phyloP scores from a whole-genome alignment of 2,888 invertebrate species.

The Drosophila borealis region DNA sequence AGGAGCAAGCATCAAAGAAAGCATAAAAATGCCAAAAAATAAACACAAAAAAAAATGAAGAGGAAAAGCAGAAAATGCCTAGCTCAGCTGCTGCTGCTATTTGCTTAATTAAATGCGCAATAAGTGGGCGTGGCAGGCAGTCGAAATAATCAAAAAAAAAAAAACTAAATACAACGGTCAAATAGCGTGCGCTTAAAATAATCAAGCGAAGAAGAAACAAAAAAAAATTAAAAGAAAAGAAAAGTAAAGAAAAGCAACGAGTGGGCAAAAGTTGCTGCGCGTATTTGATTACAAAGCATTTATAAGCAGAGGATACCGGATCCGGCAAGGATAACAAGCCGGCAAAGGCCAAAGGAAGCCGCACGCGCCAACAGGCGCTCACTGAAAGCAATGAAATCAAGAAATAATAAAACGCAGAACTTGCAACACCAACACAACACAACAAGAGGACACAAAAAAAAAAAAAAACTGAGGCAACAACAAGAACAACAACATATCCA shows the following conservation, averaged over 20 bases:
- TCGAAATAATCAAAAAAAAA: slow-evolving; percentile 7
- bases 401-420: slow-evolving; percentile 62
- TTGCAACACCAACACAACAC: slow-evolving; percentile 38
- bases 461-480: slow-evolving; percentile 8
- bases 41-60: neutral
- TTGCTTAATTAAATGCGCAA: slow-evolving; percentile 74
- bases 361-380: slow-evolving; percentile 23
- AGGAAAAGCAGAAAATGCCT: slow-evolving; percentile 22
- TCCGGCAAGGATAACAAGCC: slow-evolving; percentile 38
- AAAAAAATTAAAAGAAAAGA: slow-evolving; percentile 29
- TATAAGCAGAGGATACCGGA: slow-evolving; percentile 45
- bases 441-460: slow-evolving; percentile 11
- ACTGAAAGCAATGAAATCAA: slow-evolving; percentile 55
- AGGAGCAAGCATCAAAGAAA: slow-evolving; percentile 57
- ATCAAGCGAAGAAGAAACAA: slow-evolving; percentile 24
- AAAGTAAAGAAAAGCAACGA: slow-evolving; percentile 8
- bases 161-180: slow-evolving; percentile 43
- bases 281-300: slow-evolving; percentile 73
- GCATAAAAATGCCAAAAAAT: slow-evolving; percentile 20
- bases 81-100: slow-evolving; percentile 62
- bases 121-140: slow-evolving; percentile 40
- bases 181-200: slow-evolving; percentile 49
- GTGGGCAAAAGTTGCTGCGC: slow-evolving; percentile 23
- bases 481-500: slow-evolving; percentile 51
- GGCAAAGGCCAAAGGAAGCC: slow-evolving; percentile 28